phyloP scores from a whole-genome alignment of 1,140 invertebrate species.

The Drosophila novamexicana region DNA sequence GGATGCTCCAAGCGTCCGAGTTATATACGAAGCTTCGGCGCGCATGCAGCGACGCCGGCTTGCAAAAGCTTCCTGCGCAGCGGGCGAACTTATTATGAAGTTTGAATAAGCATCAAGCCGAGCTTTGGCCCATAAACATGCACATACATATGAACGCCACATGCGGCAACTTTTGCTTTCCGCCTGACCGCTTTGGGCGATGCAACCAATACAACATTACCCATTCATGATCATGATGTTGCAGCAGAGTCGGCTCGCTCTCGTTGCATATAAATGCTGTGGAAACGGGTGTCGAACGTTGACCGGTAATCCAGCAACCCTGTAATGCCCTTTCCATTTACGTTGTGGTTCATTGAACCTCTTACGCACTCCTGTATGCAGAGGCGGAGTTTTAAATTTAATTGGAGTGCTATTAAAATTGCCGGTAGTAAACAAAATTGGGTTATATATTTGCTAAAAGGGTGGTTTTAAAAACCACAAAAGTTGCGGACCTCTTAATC shows the following conservation, averaged over 20 bases:
- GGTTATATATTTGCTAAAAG: conserved; percentile 7
- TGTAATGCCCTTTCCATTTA: conserved; percentile 60
- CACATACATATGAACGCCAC: not conserved
- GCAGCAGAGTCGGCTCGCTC: conserved; percentile 6
- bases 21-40: conserved; percentile 70
- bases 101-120: conserved; percentile 19
- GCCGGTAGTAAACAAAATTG: conserved; percentile 22
- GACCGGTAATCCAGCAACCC: conserved; percentile 57
- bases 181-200: conserved; percentile 39
- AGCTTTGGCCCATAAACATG: conserved; percentile 50
- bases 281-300: conserved; percentile 20
- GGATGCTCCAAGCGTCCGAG: conserved; percentile 61
- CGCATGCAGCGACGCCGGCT: not conserved
- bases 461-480: not conserved
- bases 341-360: conserved; percentile 67
- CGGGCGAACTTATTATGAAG: conserved; percentile 7
- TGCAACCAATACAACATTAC: conserved; percentile 30
- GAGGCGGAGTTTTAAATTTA: conserved; percentile 22
- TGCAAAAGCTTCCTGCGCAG: conserved; percentile 44
- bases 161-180: conserved; percentile 42
- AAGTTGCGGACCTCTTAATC: not conserved
- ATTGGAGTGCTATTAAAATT: conserved; percentile 44
- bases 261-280: not conserved
- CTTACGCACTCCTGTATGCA: not conserved
- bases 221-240: conserved; percentile 34